Base-by-base conservation (phyloP, 1,140 invertebrate genomes). In the Oreohelix idahoensis region DNA sequence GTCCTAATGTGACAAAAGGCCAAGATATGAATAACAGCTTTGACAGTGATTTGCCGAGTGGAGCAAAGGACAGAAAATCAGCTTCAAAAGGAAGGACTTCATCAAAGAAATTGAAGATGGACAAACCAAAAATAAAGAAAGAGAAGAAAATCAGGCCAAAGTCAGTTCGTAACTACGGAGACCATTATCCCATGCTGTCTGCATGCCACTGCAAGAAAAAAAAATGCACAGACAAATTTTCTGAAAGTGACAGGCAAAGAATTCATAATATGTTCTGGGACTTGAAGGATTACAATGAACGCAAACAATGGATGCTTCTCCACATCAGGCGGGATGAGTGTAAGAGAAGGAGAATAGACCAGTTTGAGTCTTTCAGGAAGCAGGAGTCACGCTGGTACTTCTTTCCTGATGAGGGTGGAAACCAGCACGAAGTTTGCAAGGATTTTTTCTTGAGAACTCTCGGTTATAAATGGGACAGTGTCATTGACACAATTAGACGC, bases 381-480 rank as follows among this genome's bases (percentile, higher is more conserved):
- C n/a, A 15, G n/a, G 77, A 79, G 42, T 66, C 77, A 66, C 36
- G 77, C 4, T 69, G 77, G 58, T 79, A 66, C 58, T 79, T 66
- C 58, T 69, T 79, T 15, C 51, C 51, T 13, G 77, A 79, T n/a
- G 51, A 36, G 1, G 38, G 20, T 1, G 77, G 77, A 63, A 36
- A 66, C 8, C 35, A 66, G 15, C 29, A 58, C 26, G 77, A 79
- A 42, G 77, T 79, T 13, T 79, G 77, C n/a, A 79, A 69, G 29
- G 36, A 63, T 38, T 79, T 79, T 69, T 79, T 79, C 42, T 53
- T 79, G 36, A 49, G 45, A 26, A 79, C 77, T 38, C 77, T 79
- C 20, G 77, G 77, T 4, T 79, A 66, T n/a, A 79, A 79, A n/a
- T 79, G 77, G 77, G 77, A 79, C 26, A 79, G 58, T 26, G 58